These are phyloP conservation scores for Lasioglossum baleicum DNA, from an alignment of 1,140 invertebrate species.

Conservation along the genomic window DNA sequence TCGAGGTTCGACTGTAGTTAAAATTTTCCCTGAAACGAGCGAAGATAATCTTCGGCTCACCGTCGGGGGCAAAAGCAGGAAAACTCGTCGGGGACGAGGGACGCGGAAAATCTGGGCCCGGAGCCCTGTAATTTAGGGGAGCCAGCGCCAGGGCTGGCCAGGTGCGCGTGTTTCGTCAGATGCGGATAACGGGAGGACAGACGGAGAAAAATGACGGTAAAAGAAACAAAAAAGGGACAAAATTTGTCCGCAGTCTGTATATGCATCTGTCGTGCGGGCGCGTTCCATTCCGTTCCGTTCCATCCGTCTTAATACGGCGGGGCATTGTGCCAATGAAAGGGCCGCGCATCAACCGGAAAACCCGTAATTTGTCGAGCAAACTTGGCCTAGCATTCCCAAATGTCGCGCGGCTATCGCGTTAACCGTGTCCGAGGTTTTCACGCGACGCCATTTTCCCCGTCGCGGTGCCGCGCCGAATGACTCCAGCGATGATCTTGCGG, in stretches of 20 bases:
- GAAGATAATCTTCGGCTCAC: neutral
- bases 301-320: conserved; percentile 1
- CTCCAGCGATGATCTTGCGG: no score
- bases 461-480: no score
- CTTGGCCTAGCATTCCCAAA: neutral
- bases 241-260: conserved; percentile 10
- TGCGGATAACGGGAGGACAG: neutral
- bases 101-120: conserved; percentile 7
- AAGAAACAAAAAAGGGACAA: conserved; percentile 11
- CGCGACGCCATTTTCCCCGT: neutral
- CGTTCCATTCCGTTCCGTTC: neutral
- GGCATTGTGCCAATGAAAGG: neutral
- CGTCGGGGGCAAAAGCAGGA: neutral
- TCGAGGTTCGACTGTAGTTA: no score
- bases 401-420: neutral
- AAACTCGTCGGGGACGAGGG: neutral
- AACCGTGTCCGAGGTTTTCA: neutral
- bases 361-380: conserved; percentile 9
- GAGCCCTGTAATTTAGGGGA: conserved; percentile 25
- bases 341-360: neutral
- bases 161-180: conserved; percentile 48
- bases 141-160: conserved; percentile 33
- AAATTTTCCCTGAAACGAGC: neutral
- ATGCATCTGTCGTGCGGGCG: conserved; percentile 24
- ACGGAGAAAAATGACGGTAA: conserved; percentile 26